Conservation (phyloP, 1,140 invertebrate species). For the Papilio aristodemus region DNA sequence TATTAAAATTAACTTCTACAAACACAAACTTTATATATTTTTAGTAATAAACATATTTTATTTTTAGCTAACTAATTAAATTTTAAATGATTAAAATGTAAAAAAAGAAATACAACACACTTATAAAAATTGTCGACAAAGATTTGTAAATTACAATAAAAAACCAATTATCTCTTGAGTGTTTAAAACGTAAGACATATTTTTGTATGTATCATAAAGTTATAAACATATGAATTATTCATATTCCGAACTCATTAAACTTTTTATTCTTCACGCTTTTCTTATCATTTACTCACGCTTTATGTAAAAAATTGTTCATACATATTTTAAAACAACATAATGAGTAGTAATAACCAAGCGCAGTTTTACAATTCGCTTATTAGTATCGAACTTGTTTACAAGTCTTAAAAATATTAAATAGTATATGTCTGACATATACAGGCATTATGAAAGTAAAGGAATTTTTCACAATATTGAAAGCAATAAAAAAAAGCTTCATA, state of each 20-base stretch:
- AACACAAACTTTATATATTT: no score
- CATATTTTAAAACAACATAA: background rate
- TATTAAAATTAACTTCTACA: no score
- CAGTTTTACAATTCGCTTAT: background rate
- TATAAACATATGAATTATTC: slow-evolving; percentile 24
- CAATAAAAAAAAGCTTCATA: no score
- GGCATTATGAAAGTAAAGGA: no score
- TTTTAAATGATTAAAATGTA: no score
- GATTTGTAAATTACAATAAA: background rate
- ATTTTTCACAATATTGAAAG: no score
- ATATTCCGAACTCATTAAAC: slow-evolving; percentile 1
- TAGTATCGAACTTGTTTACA: background rate
- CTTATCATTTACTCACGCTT: background rate
- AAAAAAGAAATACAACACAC: background rate
- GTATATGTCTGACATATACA: no score
- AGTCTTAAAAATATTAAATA: no score
- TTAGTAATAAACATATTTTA: no score
- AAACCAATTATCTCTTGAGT: background rate
- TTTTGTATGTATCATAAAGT: background rate
- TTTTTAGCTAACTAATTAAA: no score
- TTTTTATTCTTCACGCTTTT: slow-evolving; percentile 7
- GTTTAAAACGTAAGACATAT: background rate
- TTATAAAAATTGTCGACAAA: background rate
- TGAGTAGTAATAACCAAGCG: background rate
- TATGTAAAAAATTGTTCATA: background rate